These are phyloP conservation scores for Anorthoa munda DNA, from an alignment of 2,888 invertebrate genomes.

Conservation along the genomic window DNA sequence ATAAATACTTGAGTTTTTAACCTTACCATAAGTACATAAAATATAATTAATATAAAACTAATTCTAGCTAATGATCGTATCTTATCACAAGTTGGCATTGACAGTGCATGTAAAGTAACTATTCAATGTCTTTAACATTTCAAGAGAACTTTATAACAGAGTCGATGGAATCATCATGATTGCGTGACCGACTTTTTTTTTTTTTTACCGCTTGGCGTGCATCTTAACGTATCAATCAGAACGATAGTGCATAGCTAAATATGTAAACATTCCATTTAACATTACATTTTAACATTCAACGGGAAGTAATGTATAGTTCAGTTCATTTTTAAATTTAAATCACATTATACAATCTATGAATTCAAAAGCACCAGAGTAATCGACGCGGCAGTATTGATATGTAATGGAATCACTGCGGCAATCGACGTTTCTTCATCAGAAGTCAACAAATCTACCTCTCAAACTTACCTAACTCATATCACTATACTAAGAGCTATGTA, in stretches of 20 bases:
- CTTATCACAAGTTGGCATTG: conserved; percentile 79
- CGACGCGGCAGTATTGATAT: conserved; percentile 37
- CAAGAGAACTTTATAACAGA: conserved; percentile 41
- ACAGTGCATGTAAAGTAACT: conserved; percentile 65
- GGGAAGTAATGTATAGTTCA: conserved; percentile 44
- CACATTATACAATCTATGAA: conserved; percentile 32
- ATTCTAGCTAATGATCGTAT: conserved; percentile 71
- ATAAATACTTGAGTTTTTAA: conserved; percentile 78
- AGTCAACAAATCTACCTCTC: conserved; percentile 33
- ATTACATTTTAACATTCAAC: conserved; percentile 36
- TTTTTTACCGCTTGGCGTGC: conserved; percentile 28
- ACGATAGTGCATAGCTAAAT: conserved; percentile 49
- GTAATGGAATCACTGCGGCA: conserved; percentile 47
- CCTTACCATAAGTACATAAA: conserved; percentile 81
- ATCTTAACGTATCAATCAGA: conserved; percentile 42
- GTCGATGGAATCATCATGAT: conserved; percentile 30
- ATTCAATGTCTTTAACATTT: conserved; percentile 34
- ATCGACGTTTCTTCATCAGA: conserved; percentile 24
- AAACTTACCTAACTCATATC: conserved; percentile 42
- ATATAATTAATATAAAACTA: conserved; percentile 67
- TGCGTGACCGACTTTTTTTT: conserved; percentile 28
- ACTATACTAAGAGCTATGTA: conserved; percentile 31
- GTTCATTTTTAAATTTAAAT: conserved; percentile 54
- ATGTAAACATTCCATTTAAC: conserved; percentile 43
- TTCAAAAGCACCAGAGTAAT: conserved; percentile 61